These are phyloP conservation scores for Hypomesus transpacificus DNA, from an alignment of 2,113 vertebrate species.

Conservation along the genomic window DNA sequence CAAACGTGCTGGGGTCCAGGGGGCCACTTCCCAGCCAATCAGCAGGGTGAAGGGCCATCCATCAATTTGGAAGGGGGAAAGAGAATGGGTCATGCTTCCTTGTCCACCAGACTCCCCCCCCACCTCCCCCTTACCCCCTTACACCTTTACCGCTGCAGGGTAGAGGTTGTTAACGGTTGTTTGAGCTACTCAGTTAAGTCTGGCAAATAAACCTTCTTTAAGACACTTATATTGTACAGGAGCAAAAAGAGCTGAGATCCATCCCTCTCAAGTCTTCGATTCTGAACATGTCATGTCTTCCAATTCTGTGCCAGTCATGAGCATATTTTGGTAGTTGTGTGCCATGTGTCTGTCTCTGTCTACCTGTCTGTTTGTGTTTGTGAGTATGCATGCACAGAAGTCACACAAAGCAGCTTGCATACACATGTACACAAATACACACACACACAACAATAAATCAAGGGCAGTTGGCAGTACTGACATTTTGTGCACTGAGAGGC, in stretches of 20 bases:
- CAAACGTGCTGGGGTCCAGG: not conserved
- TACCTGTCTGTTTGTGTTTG: not conserved
- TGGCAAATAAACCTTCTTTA: not conserved
- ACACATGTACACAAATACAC: not conserved
- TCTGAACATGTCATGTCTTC: no score
- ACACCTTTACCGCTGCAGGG: no score
- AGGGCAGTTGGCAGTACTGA: not conserved
- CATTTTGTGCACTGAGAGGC: not conserved
- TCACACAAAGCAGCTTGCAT: not conserved
- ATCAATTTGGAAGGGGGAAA: constrained; percentile 22
- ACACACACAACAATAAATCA: constrained; percentile 14
- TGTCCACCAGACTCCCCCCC: constrained; percentile 11
- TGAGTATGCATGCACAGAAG: not conserved
- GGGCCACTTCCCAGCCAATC: constrained; percentile 23
- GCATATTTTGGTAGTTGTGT: no score
- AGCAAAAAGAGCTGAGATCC: not conserved
- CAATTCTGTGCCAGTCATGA: no score
- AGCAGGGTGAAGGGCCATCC: constrained; percentile 10
- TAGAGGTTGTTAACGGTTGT: no score
- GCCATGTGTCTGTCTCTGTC: no score
- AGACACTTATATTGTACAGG: not conserved
- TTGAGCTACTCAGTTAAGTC: not conserved
- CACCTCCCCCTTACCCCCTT: no score
- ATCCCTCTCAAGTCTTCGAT: no score
- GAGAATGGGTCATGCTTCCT: constrained; percentile 24